Evolutionary conservation across 1,140 invertebrate species (phyloP).

Genomic region (Zaprionus inermis): DNA sequence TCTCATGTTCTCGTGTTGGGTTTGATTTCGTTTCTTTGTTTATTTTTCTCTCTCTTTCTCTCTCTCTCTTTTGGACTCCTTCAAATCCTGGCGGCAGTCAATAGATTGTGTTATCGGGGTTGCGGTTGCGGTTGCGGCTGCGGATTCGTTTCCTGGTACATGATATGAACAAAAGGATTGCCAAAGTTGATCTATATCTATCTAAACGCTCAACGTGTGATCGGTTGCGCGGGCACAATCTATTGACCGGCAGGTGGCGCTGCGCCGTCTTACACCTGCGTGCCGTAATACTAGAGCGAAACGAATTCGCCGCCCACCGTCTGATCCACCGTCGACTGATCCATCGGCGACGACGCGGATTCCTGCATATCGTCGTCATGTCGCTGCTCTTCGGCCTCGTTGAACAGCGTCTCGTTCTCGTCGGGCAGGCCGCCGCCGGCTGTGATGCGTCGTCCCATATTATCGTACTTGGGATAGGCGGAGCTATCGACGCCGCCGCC

Average conservation of each 20-base stretch:
- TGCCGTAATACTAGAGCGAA: constrained; percentile 83
- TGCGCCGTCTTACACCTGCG: constrained; percentile 72
- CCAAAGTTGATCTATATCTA: constrained; percentile 33
- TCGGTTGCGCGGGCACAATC: constrained; percentile 42
- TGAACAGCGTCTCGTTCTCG: constrained; percentile 79
- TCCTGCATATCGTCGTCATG: constrained; percentile 11
- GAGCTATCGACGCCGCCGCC: constrained; percentile 46
- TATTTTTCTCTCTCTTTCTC: not conserved
- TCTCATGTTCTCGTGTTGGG: constrained; percentile 27
- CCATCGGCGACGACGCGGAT: constrained; percentile 14
- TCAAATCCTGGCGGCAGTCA: constrained; percentile 43
- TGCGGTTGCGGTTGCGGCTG: not conserved
- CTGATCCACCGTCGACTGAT: constrained; percentile 35
- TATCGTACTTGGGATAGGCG: constrained; percentile 90
- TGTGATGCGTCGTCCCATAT: constrained; percentile 94
- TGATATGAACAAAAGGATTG: constrained; percentile 76
- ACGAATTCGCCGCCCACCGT: constrained; percentile 67
- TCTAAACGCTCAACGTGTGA: not conserved
- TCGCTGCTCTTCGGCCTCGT: constrained; percentile 62
- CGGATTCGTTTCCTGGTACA: constrained; percentile 34
- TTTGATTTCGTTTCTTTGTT: constrained; percentile 17
- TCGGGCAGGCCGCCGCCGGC: constrained; percentile 90
- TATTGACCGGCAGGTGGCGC: constrained; percentile 57
- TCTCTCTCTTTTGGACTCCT: constrained; percentile 37
- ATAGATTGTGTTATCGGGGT: constrained; percentile 59